Evolutionary conservation across 2,113 vertebrate genomes (phyloP).

Genomic region (Ictalurus punctatus): DNA sequence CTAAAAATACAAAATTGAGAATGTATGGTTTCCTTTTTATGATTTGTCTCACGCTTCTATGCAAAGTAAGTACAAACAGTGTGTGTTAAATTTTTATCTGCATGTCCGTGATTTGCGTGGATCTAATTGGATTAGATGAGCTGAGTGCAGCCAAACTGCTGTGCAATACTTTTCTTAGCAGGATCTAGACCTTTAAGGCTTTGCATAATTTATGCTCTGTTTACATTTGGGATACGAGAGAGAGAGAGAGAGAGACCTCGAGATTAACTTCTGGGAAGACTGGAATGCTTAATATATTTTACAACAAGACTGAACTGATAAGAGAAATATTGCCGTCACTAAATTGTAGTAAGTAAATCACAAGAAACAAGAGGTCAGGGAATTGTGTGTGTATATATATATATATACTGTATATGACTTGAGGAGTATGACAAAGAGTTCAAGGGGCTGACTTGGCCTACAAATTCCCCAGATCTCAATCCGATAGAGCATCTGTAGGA

Average conservation of each 20-base stretch:
- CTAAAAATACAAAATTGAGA: not conserved
- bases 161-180: not conserved
- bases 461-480: too few species aligned
- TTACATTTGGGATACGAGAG: not conserved
- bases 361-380: not conserved
- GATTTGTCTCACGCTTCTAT: not conserved
- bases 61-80: not conserved
- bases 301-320: not conserved
- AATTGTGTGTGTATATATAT: not conserved
- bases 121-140: not conserved
- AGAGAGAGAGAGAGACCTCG: not conserved
- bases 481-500: too few species aligned
- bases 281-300: conserved; percentile 7
- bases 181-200: conserved; percentile 4
- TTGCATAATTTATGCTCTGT: conserved; percentile 17
- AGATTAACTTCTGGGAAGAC: conserved; percentile 1
- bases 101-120: not conserved
- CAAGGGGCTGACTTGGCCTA: too few species aligned
- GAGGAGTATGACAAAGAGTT: too few species aligned
- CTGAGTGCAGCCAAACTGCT: not conserved
- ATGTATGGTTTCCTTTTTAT: not conserved
- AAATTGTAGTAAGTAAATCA: not conserved
- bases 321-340: not conserved
- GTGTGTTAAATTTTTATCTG: not conserved
- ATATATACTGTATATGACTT: too few species aligned